A percentile compares a stretch with the other conserved stretches of the same genome.
Evolutionary conservation across 1,140 invertebrate genomes (phyloP).

Genomic region (Drosophila lacteicornis): DNA sequence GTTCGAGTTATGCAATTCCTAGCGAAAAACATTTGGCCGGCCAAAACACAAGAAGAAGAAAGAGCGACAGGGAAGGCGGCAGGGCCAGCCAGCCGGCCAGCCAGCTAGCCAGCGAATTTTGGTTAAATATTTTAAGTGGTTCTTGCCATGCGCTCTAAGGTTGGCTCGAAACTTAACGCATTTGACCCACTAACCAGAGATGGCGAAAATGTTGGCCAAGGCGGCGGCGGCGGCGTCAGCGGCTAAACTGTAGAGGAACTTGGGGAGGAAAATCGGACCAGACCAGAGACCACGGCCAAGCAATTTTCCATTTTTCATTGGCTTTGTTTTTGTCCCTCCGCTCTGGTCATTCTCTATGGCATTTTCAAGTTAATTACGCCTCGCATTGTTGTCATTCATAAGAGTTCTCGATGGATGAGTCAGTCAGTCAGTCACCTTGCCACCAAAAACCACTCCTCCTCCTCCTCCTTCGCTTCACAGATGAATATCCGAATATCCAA

Average conservation of each 20-base stretch:
- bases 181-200: slow-evolving; percentile 72
- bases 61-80: slow-evolving; percentile 23
- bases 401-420: slow-evolving; percentile 54
- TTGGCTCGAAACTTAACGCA: slow-evolving; percentile 70
- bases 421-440: slow-evolving; percentile 48
- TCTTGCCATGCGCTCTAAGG: slow-evolving; percentile 73
- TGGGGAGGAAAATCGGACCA: slow-evolving; percentile 23
- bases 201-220: slow-evolving; percentile 40
- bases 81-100: slow-evolving; percentile 17
- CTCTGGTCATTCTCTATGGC: slow-evolving; percentile 42
- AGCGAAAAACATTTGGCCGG: slow-evolving; percentile 41
- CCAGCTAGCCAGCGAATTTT: slow-evolving; percentile 46
- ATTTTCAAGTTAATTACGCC: slow-evolving; percentile 73
- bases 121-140: slow-evolving; percentile 81
- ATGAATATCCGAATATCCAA: slow-evolving; percentile 21
- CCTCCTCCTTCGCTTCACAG: background rate
- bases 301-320: slow-evolving; percentile 54
- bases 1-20: slow-evolving; percentile 69
- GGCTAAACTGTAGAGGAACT: slow-evolving; percentile 10
- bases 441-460: slow-evolving; percentile 14
- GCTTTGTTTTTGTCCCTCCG: slow-evolving; percentile 36
- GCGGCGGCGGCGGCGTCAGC: slow-evolving; percentile 1
- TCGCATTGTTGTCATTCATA: slow-evolving; percentile 76
- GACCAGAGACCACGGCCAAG: slow-evolving; percentile 46
- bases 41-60: slow-evolving; percentile 25